Percentiles rank a stretch among this genome's conserved stretches.
Conservation (phyloP, 2,113 vertebrate species). For the Eretmochelys imbricata region DNA sequence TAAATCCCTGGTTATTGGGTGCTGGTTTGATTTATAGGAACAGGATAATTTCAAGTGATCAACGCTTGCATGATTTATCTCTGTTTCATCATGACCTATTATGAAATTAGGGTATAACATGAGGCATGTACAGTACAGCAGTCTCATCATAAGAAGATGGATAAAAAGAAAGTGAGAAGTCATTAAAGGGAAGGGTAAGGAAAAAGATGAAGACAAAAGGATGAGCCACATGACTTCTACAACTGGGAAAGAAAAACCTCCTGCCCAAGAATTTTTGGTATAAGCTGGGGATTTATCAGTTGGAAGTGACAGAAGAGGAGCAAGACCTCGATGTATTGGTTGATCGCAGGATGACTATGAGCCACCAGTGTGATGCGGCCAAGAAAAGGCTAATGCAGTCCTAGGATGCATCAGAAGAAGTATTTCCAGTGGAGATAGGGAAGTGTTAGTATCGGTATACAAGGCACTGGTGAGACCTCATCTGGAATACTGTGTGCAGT, state of each 20-base stretch:
- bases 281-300: no score
- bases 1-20: background rate
- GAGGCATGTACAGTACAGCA: background rate
- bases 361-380: no score
- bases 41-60: background rate
- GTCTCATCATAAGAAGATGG: background rate
- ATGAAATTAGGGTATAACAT: background rate
- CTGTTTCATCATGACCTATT: background rate
- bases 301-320: no score
- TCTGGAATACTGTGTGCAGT: no score
- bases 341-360: no score
- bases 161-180: constrained; percentile 54
- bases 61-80: constrained; percentile 5
- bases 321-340: no score
- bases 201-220: constrained; percentile 15
- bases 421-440: no score
- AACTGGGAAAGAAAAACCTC: constrained; percentile 3
- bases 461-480: no score
- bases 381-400: no score
- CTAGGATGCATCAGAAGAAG: no score
- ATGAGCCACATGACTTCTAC: background rate
- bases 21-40: background rate
- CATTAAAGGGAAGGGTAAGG: constrained; percentile 61
- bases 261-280: no score
- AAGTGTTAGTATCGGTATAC: no score